Evolutionary conservation across 1,140 invertebrate genomes (phyloP), one percentile per base, ranked within the genome.

Genomic region (Oedothorax gibbosus): DNA sequence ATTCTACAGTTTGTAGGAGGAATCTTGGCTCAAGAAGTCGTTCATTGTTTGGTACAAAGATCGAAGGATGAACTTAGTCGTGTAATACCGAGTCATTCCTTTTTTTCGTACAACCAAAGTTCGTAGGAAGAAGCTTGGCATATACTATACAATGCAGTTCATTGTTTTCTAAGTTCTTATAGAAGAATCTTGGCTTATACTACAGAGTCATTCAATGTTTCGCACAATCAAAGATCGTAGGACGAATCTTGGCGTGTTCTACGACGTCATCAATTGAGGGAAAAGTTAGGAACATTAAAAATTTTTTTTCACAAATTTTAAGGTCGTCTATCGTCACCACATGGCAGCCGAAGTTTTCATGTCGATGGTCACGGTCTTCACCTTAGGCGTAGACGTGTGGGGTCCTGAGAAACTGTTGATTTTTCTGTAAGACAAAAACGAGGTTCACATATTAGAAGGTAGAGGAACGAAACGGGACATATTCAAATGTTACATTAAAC

Each of bases 331-430:
- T 18, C 15, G 14, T 82, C 60, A 83, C 81, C 81, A 83, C 57
- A 83, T 54, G 20, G 57, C 81, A 35, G 81, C 81, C 10, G 62
- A 54, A 11, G 81, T 56, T 35, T 75, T 75, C 81, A 83, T 83
- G 15, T 83, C 81, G 7, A 83, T 83, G 18, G 51, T 73, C 9
- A 83, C 71, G 7, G 73, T 35, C 54, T 75, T 83, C 20, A 49
- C 81, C 10, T 21, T 50, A n/a, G 35, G 12, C 18, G 35, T 11
- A 0, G 54, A 53, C 11, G 35, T 21, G 51, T 83, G 81, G 10
- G 81, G 81, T 49, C 81, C 81, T 35, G 81, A 83, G 18, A 83
- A 83, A 56, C 81, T 83, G 81, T 83, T 75, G 57, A 83, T 83
- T 83, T 83, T 83, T 56, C 81, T 83, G 20, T 2, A 82, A 82